Conservation (phyloP, 2,113 vertebrate genomes). For the Mormyrus lacerda region DNA sequence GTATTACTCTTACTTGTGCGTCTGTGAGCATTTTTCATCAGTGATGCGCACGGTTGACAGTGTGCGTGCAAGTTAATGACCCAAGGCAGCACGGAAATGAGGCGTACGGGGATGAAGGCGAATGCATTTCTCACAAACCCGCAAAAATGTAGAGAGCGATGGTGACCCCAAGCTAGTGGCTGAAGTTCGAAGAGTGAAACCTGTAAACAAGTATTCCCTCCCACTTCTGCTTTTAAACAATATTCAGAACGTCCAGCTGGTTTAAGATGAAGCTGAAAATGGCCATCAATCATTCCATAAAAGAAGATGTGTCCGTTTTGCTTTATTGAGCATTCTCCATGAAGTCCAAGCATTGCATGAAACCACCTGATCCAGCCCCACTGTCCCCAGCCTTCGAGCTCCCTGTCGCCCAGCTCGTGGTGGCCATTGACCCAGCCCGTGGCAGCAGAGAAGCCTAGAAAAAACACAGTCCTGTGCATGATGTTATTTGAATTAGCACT, state of each 20-base stretch:
- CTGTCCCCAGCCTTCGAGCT: neutral
- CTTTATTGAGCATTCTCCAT: neutral
- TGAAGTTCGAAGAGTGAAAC: slow-evolving; percentile 27
- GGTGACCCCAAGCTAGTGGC: slow-evolving; percentile 25
- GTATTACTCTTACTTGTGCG: neutral
- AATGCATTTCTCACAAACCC: neutral
- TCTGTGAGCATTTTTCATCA: neutral
- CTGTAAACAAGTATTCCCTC: slow-evolving; percentile 32
- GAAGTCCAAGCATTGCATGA: neutral
- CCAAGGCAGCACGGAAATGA: neutral
- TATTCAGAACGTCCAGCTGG: neutral
- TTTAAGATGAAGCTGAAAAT: neutral
- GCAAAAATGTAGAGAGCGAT: slow-evolving; percentile 10
- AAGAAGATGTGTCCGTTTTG: neutral
- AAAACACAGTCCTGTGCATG: neutral
- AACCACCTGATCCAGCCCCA: neutral
- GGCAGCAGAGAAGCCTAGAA: neutral
- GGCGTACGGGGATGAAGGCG: neutral
- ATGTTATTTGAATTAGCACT: slow-evolving; percentile 13
- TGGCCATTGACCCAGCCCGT: neutral
- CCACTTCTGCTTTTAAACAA: slow-evolving; percentile 22
- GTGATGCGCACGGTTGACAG: neutral
- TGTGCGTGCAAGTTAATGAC: neutral
- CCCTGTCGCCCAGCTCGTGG: neutral
- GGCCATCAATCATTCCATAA: neutral